Evolutionary conservation across 2,888 invertebrate genomes (phyloP), one percentile per base, ranked within the genome.

Genomic region (Eupithecia dodoneata): DNA sequence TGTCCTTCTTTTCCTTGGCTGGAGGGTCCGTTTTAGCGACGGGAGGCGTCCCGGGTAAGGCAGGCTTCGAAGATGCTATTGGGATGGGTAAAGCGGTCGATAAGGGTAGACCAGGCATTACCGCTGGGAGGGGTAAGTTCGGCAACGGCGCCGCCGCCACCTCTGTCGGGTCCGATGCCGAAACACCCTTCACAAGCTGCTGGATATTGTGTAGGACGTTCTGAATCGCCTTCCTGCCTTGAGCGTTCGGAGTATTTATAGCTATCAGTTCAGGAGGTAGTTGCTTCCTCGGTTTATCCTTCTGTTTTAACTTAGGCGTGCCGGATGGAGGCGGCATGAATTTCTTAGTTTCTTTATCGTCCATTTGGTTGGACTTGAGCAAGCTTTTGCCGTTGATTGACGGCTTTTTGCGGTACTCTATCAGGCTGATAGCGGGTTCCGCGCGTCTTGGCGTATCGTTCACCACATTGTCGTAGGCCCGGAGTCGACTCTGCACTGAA

Each of bases 401-500:
- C 0, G 94, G 93, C 45, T 94, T 95, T 76, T 93, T 95, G 10
- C 95, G 88, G 83, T 91, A 95, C 72, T 95, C 95, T 83, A 94
- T 91, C 0, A 95, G 81, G 18, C 94, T 94, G 5, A 92, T 89
- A 0, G 92, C 86, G 0, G 90, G 88, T 72, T 94, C 94, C 44
- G 83, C 82, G 0, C 91, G 86, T 52, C 89, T 85, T 0, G 93
- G 90, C 0, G 90, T 80, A 10, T 95, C 94, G 1, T 86, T 87
- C 0, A 88, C 86, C 0, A 96, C 90, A 80, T 97, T 97, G 82
- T 98, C 98, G 87, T 97, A 98, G 0, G 98, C 97, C 71, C 96
- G 96, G 10, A 98, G 92, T 69, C 98, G 95, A 87, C 97, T 98
- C 81, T 97, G 97, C 2, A 98, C 97, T 0, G 97, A 97, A 76